Evolutionary conservation across 2,113 vertebrate species (phyloP).

Genomic region (Gracilinanus agilis): DNA sequence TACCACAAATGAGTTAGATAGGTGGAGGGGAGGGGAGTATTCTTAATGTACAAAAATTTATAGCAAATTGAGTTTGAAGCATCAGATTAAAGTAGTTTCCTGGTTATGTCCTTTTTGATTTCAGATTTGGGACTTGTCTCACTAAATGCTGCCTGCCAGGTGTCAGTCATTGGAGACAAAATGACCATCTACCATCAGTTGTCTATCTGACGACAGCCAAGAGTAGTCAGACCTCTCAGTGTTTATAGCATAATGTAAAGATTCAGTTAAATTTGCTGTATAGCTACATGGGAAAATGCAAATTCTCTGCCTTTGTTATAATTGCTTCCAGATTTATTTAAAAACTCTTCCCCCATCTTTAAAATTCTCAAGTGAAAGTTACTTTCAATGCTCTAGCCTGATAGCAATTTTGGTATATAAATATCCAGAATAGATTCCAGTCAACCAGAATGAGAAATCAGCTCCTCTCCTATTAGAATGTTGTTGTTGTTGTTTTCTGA

Average conservation of each 20-base stretch:
- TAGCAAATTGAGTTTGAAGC: constrained; percentile 36
- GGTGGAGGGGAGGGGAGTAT: background rate
- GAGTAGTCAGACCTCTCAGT: background rate
- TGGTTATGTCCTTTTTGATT: constrained; percentile 30
- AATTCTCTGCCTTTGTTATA: constrained; percentile 36
- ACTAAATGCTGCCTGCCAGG: constrained; percentile 31
- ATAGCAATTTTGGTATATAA: background rate
- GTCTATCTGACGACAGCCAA: background rate
- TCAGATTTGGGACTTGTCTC: constrained; percentile 14
- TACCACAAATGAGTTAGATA: constrained; percentile 28
- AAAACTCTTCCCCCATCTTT: background rate
- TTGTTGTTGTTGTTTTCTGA: constrained; percentile 18
- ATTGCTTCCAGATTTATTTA: constrained; percentile 47
- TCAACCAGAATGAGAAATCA: constrained; percentile 5
- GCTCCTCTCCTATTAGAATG: background rate
- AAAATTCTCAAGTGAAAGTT: constrained; percentile 37
- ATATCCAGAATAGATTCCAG: background rate
- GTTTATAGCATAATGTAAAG: background rate
- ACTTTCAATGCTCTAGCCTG: constrained; percentile 43
- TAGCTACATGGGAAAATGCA: background rate
- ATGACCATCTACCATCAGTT: background rate
- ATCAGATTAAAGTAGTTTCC: constrained; percentile 34
- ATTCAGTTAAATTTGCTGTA: background rate
- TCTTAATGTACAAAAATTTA: background rate
- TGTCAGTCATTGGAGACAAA: constrained; percentile 43